Conservation (phyloP, 2,797 vertebrate genomes). For the Sorex maritimensis region DNA sequence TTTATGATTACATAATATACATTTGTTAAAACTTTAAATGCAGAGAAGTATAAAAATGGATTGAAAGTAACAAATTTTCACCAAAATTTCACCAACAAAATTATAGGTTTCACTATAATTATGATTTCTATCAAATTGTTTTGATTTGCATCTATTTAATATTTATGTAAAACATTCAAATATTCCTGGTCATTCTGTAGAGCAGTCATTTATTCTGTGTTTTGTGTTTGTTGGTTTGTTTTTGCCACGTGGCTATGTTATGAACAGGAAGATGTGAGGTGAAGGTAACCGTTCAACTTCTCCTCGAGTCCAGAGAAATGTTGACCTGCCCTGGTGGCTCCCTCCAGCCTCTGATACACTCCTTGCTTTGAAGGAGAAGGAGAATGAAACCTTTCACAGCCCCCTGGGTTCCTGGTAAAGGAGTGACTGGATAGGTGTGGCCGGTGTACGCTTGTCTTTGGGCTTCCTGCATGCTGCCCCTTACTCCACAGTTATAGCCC, state of each 20-base stretch:
- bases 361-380: not conserved
- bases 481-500: not conserved
- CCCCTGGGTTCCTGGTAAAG: not conserved
- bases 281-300: not conserved
- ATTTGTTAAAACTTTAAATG: constrained; percentile 21
- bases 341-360: not conserved
- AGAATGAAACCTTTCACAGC: not conserved
- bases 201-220: not conserved
- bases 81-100: not conserved
- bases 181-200: not conserved
- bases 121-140: constrained; percentile 12
- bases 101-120: not conserved
- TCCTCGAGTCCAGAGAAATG: not conserved
- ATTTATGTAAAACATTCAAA: not conserved
- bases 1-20: not conserved
- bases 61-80: not conserved
- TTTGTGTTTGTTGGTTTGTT: not conserved
- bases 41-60: not conserved
- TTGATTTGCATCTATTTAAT: not conserved
- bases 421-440: not conserved
- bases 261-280: not conserved
- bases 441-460: not conserved
- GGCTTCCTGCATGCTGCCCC: not conserved
- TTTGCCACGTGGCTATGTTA: not conserved
- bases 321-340: not conserved